Conservation (phyloP, 2,888 invertebrate genomes). For the Acanthosepion esculentum region DNA sequence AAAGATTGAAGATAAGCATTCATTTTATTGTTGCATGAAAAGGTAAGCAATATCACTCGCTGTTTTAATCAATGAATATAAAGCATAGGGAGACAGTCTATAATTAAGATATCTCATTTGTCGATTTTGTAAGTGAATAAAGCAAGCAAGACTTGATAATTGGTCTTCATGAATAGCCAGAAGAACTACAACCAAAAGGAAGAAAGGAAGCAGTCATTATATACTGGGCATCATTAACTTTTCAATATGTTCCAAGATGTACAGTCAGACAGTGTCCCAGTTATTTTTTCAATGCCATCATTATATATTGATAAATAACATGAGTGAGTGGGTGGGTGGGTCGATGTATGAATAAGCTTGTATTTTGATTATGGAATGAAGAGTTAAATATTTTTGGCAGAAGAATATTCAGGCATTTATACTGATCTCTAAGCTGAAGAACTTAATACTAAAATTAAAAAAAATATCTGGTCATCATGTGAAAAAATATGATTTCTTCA, state of each 20-base stretch:
- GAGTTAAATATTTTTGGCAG: too few relatives aligned
- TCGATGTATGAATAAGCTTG: neutral
- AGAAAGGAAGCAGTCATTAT: neutral
- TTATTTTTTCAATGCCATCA: neutral
- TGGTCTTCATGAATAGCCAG: neutral
- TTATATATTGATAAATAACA: neutral
- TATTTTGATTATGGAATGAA: too few relatives aligned
- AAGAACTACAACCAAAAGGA: neutral
- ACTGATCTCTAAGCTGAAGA: too few relatives aligned
- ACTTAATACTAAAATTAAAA: too few relatives aligned
- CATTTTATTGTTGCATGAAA: neutral
- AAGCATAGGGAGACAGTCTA: neutral
- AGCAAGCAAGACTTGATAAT: neutral
- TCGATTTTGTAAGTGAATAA: neutral
- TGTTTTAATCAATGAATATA: neutral
- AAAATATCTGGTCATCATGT: too few relatives aligned
- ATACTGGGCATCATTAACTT: neutral
- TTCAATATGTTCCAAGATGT: neutral
- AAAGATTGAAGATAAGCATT: slow-evolving; percentile 1
- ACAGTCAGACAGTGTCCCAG: neutral
- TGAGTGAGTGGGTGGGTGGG: neutral
- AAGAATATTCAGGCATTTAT: too few relatives aligned
- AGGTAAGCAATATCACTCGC: neutral
- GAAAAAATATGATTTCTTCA: too few relatives aligned
- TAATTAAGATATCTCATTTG: slow-evolving; percentile 18